Conservation (phyloP, 2,113 vertebrate species). For the Glaucomys volans region DNA sequence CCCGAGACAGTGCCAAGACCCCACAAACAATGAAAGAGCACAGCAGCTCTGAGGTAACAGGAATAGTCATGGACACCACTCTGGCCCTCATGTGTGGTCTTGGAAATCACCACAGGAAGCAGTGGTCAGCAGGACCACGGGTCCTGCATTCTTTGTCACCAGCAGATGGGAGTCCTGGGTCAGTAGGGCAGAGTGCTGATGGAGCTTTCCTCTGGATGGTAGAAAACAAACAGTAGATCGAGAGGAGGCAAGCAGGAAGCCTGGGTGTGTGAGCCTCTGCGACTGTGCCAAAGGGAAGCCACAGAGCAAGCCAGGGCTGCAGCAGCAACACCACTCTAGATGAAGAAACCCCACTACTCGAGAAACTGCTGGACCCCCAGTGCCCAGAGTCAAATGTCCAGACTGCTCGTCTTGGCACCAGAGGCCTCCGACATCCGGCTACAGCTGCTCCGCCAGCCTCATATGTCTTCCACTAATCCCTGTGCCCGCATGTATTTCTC, state of each 20-base stretch:
- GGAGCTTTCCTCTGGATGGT: not conserved
- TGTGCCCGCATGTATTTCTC: not conserved
- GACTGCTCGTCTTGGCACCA: not conserved
- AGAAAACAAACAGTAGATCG: no score
- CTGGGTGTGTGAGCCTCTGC: accelerated
- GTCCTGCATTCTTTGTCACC: conserved; percentile 62
- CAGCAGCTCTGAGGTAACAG: not conserved
- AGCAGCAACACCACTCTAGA: not conserved
- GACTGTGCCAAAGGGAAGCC: not conserved
- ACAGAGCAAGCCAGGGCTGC: not conserved
- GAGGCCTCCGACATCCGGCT: not conserved
- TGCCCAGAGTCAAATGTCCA: not conserved
- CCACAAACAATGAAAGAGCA: not conserved
- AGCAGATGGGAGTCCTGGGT: conserved; percentile 60
- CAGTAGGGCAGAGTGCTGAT: conserved; percentile 68
- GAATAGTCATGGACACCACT: not conserved
- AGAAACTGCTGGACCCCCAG: not conserved
- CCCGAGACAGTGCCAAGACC: not conserved
- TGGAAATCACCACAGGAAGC: conserved; percentile 22
- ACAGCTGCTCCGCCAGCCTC: not conserved
- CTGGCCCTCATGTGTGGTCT: not conserved
- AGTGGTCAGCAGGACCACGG: not conserved
- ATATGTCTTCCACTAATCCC: not conserved
- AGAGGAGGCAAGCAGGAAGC: conserved; percentile 64
- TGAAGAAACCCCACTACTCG: not conserved